A percentile compares a stretch with the other conserved stretches of the same genome.
phyloP scores from a whole-genome alignment of 2,888 invertebrate genomes.

The Furcula furcula region DNA sequence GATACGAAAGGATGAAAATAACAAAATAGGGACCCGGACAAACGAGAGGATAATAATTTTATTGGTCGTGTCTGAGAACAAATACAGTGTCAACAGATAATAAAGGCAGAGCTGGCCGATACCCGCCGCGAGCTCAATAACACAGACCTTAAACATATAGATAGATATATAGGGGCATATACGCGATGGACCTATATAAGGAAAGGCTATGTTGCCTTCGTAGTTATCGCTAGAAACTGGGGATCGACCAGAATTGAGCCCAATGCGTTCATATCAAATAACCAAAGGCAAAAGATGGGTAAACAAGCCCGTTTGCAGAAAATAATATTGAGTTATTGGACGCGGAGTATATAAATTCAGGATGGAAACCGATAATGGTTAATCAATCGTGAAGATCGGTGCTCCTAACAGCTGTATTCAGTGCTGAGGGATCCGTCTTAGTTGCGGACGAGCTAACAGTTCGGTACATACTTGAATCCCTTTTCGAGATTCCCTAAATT shows the following conservation, averaged over 20 bases:
- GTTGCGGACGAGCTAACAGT: constrained; percentile 42
- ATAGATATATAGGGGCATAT: constrained; percentile 37
- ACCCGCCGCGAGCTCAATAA: constrained; percentile 52
- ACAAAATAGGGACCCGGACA: constrained; percentile 37
- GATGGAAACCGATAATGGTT: constrained; percentile 10
- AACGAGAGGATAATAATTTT: constrained; percentile 53
- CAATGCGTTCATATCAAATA: constrained; percentile 43
- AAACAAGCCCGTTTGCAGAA: constrained; percentile 28
- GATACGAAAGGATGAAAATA: constrained; percentile 28
- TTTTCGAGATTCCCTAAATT: constrained; percentile 46
- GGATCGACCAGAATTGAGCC: constrained; percentile 41
- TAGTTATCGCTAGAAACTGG: constrained; percentile 49
- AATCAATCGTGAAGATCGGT: constrained; percentile 22
- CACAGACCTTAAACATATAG: constrained; percentile 46
- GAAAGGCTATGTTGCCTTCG: constrained; percentile 26
- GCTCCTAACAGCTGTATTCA: constrained; percentile 22
- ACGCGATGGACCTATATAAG: neutral
- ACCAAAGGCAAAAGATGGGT: constrained; percentile 27
- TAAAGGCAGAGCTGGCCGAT: constrained; percentile 51
- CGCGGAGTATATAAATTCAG: constrained; percentile 16
- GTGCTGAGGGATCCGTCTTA: constrained; percentile 40
- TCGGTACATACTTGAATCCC: constrained; percentile 44
- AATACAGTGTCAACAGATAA: constrained; percentile 63
- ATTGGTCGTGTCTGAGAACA: constrained; percentile 48
- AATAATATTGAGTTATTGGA: constrained; percentile 18